A percentile compares a stretch with the other conserved stretches of the same genome.
phyloP scores from a whole-genome alignment of 2,797 vertebrate genomes.

The Crenuchus spilurus region DNA sequence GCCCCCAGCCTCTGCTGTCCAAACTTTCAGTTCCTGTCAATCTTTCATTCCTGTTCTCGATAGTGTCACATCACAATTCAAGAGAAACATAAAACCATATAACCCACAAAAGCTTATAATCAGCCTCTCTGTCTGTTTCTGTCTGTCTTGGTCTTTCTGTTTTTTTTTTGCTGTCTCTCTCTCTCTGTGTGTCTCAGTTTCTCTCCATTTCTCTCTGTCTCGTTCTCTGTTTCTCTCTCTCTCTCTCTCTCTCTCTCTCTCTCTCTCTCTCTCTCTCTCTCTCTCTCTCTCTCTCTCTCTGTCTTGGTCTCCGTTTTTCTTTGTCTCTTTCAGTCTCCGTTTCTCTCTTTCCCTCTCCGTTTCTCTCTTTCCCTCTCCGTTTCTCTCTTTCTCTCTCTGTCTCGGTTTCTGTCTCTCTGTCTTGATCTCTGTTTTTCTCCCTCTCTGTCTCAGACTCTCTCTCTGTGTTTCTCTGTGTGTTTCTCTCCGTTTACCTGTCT shows the following conservation, averaged over 20 bases:
- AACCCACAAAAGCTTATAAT: too few species aligned
- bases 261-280: background rate
- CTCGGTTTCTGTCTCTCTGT: too few species aligned
- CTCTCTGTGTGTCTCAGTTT: too few species aligned
- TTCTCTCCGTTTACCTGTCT: conserved; percentile 27
- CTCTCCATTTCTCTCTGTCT: background rate
- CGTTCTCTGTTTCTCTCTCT: background rate
- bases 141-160: background rate
- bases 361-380: background rate
- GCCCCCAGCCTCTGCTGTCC: too few species aligned
- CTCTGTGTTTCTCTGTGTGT: conserved; percentile 43
- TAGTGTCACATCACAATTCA: too few species aligned
- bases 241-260: background rate
- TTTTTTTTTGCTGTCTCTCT: background rate
- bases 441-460: conserved; percentile 5
- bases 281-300: background rate
- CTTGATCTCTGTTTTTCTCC: conserved; percentile 36
- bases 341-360: background rate
- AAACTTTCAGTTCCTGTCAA: too few species aligned
- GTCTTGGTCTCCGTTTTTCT: too few species aligned
- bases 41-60: too few species aligned
- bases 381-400: too few species aligned
- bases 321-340: background rate
- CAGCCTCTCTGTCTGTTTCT: background rate
- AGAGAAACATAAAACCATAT: too few species aligned